These are phyloP conservation scores for Drosophila mettleri DNA, from an alignment of 2,888 invertebrate genomes.

Conservation along the genomic window DNA sequence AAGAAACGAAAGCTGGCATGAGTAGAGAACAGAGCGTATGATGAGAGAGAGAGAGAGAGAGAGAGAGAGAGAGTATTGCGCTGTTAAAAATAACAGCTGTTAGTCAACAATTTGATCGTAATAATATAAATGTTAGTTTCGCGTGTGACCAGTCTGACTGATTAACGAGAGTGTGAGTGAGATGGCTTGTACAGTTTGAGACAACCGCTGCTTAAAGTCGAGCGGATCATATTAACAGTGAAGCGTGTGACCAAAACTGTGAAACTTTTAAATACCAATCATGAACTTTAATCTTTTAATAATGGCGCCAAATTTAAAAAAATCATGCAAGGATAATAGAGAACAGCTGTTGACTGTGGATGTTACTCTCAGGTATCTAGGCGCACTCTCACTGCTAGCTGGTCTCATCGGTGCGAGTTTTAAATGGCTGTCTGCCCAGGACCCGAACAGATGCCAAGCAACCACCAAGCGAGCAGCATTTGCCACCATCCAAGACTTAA, in stretches of 20 bases:
- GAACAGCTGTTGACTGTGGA: conserved; percentile 12
- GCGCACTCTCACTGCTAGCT: conserved; percentile 39
- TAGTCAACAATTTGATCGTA: conserved; percentile 34
- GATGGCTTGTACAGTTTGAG: conserved; percentile 1
- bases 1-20: conserved; percentile 46
- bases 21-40: conserved; percentile 6
- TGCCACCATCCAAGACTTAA: conserved; percentile 29
- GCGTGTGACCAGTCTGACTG: conserved; percentile 36
- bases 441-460: conserved; percentile 64
- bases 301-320: conserved; percentile 2
- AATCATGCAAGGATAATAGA: conserved; percentile 1
- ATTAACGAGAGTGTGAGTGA: conserved; percentile 8
- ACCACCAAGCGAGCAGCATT: conserved; percentile 67
- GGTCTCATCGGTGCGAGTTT: conserved; percentile 11
- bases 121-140: conserved; percentile 22
- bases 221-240: conserved; percentile 36
- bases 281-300: neutral
- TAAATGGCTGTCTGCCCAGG: conserved; percentile 34
- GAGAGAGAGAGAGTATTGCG: conserved; percentile 12
- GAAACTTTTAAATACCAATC: neutral
- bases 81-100: conserved; percentile 33
- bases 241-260: conserved; percentile 41
- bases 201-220: conserved; percentile 14
- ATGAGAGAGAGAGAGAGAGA: conserved; percentile 15
- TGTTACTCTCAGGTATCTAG: conserved; percentile 35